Evolutionary conservation across 2,113 vertebrate genomes (phyloP).

Genomic region (Larimichthys polyactis): DNA sequence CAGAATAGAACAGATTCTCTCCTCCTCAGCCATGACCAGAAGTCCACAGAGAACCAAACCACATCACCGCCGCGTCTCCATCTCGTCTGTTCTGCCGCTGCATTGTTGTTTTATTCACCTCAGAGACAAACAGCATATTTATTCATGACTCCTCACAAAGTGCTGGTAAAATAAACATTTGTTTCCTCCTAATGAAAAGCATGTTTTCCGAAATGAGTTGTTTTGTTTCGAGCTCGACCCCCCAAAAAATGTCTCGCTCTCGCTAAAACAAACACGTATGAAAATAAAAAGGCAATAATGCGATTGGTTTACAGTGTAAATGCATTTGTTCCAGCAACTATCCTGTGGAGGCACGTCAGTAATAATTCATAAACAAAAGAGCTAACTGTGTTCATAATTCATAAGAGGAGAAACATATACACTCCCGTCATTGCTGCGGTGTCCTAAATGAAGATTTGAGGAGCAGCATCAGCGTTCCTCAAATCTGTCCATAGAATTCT

Average conservation of each 20-base stretch:
- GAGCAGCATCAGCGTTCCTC: background rate
- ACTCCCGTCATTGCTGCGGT: slow-evolving; percentile 55
- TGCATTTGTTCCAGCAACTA: slow-evolving; percentile 76
- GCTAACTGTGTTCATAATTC: slow-evolving; percentile 82
- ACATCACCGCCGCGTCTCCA: slow-evolving; percentile 53
- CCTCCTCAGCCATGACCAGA: slow-evolving; percentile 58
- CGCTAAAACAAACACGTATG: slow-evolving; percentile 68
- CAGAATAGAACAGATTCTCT: slow-evolving; percentile 41
- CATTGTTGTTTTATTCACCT: slow-evolving; percentile 83
- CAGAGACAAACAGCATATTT: slow-evolving; percentile 80
- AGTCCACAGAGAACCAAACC: slow-evolving; percentile 73
- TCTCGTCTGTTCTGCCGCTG: slow-evolving; percentile 64
- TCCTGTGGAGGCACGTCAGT: slow-evolving; percentile 77
- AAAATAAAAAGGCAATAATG: slow-evolving; percentile 76
- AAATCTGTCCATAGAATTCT: background rate
- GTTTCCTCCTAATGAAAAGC: slow-evolving; percentile 80
- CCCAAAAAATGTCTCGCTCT: slow-evolving; percentile 59
- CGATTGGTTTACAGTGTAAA: slow-evolving; percentile 72
- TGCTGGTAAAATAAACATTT: slow-evolving; percentile 80
- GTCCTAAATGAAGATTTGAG: background rate
- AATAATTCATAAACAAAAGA: slow-evolving; percentile 84
- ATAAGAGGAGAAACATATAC: slow-evolving; percentile 80
- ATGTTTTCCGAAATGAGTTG: slow-evolving; percentile 77
- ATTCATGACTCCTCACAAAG: slow-evolving; percentile 80
- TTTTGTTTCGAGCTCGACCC: slow-evolving; percentile 76